These are phyloP conservation scores for Ciconia boyciana DNA, from an alignment of 2,113 vertebrate species.

Conservation along the genomic window DNA sequence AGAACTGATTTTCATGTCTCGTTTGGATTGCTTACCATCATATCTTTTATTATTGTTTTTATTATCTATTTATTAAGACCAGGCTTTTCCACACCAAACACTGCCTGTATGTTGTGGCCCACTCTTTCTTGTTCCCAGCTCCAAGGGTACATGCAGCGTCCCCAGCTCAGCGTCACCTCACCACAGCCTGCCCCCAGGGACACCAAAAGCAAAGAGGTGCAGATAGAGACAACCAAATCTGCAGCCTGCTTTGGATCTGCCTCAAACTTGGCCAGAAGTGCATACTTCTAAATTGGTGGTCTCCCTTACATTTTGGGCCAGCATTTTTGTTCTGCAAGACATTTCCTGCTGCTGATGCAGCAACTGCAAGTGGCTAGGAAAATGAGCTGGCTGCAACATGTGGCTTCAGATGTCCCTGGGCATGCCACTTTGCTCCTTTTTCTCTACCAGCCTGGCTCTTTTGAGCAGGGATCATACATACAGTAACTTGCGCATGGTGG, in stretches of 20 bases:
- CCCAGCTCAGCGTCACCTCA: not conserved
- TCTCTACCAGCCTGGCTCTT: not conserved
- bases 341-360: not conserved
- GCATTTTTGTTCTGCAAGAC: not conserved
- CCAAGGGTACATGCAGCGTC: not conserved
- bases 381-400: not conserved
- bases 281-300: not conserved
- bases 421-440: not conserved
- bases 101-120: not conserved
- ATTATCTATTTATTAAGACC: not conserved
- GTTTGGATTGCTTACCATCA: not conserved
- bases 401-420: not conserved
- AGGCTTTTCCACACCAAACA: not conserved
- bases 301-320: not conserved
- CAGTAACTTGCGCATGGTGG: not conserved
- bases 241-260: not conserved
- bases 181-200: not conserved
- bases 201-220: not conserved
- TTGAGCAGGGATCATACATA: fast-evolving
- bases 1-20: not conserved
- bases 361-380: not conserved
- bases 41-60: not conserved
- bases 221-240: not conserved
- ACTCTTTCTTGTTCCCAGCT: not conserved
- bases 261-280: not conserved